These are phyloP conservation scores for Cantharis flavilabris DNA, from an alignment of 2,888 invertebrate genomes.

Conservation along the genomic window DNA sequence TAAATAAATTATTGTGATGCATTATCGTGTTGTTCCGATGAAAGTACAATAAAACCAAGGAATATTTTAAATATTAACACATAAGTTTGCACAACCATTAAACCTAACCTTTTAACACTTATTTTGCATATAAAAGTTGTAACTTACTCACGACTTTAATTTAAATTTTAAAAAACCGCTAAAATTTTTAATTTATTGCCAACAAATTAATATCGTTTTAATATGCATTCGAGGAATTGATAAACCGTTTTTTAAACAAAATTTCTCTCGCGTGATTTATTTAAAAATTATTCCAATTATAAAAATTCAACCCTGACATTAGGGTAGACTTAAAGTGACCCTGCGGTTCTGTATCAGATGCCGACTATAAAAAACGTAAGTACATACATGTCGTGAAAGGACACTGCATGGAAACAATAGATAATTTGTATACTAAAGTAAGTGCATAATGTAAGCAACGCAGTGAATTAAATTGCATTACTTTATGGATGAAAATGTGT, in stretches of 20 bases:
- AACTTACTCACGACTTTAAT: conserved; percentile 2
- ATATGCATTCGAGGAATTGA: not conserved
- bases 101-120: conserved; percentile 4
- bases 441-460: conserved; percentile 30
- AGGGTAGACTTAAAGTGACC: conserved; percentile 16
- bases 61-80: conserved; percentile 9
- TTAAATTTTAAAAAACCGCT: not conserved
- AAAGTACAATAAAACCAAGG: conserved; percentile 8
- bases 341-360: conserved; percentile 26
- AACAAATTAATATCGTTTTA: not conserved
- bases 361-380: conserved; percentile 17
- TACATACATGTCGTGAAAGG: conserved; percentile 37
- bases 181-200: not conserved
- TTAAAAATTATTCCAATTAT: not conserved
- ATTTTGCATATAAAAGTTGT: conserved; percentile 4
- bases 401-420: conserved; percentile 39
- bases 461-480: conserved; percentile 8
- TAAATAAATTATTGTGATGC: not conserved
- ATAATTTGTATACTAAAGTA: conserved; percentile 36
- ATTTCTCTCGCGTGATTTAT: not conserved
- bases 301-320: conserved; percentile 21
- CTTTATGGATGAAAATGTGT: not conserved
- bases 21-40: not conserved
- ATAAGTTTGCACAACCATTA: not conserved
- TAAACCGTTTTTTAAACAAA: not conserved